Conservation (phyloP, 2,113 vertebrate species). For the Callaeas wilsoni region DNA sequence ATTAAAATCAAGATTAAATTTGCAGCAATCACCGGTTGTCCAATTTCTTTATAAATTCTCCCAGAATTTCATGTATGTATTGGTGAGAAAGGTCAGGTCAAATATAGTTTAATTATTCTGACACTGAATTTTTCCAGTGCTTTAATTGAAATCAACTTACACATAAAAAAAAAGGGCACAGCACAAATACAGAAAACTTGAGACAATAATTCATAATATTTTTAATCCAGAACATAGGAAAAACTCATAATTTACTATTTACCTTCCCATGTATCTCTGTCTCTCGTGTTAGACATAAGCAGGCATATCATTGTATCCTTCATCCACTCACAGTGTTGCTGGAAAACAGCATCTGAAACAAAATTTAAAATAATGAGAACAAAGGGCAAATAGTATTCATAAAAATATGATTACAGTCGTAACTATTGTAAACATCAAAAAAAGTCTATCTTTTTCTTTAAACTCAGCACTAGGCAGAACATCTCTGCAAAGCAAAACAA, state of each 20-base stretch:
- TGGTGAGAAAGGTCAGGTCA: neutral
- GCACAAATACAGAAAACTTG: neutral
- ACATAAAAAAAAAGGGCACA: neutral
- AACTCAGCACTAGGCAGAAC: neutral
- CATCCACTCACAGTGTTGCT: neutral
- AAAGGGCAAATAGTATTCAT: neutral
- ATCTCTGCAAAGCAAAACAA: neutral
- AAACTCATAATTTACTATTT: neutral
- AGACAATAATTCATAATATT: neutral
- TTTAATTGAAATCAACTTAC: neutral
- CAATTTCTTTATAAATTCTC: neutral
- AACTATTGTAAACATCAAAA: neutral
- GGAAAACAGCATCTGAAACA: neutral
- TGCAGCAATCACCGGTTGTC: neutral
- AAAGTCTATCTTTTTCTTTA: neutral
- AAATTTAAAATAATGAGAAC: neutral
- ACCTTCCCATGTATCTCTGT: neutral
- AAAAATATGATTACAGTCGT: neutral
- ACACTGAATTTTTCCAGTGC: neutral
- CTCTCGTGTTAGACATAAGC: neutral
- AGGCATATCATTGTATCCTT: neutral
- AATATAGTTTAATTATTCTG: neutral
- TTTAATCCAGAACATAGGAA: neutral
- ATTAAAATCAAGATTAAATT: neutral
- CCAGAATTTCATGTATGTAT: neutral